Evolutionary conservation across 2,797 vertebrate genomes (phyloP).

Genomic region (Enteromius unitaeniatus): DNA sequence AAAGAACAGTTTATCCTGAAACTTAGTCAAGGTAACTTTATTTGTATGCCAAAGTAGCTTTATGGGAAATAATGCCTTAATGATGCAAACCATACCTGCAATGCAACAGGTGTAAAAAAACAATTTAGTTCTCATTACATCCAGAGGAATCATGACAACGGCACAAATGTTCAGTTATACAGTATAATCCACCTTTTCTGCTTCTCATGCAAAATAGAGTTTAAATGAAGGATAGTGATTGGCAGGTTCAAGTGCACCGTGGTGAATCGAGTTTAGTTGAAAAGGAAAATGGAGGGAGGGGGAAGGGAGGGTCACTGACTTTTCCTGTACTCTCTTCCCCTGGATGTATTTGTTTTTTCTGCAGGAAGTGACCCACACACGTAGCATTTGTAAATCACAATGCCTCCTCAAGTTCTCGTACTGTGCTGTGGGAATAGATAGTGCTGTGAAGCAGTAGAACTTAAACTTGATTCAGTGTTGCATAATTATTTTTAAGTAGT

Average conservation of each 20-base stretch:
- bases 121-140: not conserved
- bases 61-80: not conserved
- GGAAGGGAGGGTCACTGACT: slow-evolving; percentile 50
- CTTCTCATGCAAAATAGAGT: slow-evolving; percentile 16
- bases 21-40: not conserved
- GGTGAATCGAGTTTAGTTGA: slow-evolving; percentile 48
- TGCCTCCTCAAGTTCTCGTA: slow-evolving; percentile 13
- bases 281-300: slow-evolving; percentile 47
- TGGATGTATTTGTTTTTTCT: slow-evolving; percentile 58
- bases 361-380: slow-evolving; percentile 65
- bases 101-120: slow-evolving; percentile 16
- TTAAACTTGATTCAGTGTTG: not conserved
- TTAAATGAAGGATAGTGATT: slow-evolving; percentile 44
- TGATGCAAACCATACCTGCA: not conserved
- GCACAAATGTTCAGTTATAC: not conserved
- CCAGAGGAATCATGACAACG: not conserved
- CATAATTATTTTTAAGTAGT: not conserved
- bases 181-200: slow-evolving; percentile 2
- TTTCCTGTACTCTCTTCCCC: slow-evolving; percentile 64
- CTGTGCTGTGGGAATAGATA: not conserved
- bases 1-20: slow-evolving; percentile 3
- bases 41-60: not conserved
- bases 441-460: not conserved
- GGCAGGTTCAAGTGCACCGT: slow-evolving; percentile 15
- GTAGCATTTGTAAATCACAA: slow-evolving; percentile 62